Evolutionary conservation across 2,888 invertebrate species (phyloP).

Genomic region (Agonopterix subpropinquella): DNA sequence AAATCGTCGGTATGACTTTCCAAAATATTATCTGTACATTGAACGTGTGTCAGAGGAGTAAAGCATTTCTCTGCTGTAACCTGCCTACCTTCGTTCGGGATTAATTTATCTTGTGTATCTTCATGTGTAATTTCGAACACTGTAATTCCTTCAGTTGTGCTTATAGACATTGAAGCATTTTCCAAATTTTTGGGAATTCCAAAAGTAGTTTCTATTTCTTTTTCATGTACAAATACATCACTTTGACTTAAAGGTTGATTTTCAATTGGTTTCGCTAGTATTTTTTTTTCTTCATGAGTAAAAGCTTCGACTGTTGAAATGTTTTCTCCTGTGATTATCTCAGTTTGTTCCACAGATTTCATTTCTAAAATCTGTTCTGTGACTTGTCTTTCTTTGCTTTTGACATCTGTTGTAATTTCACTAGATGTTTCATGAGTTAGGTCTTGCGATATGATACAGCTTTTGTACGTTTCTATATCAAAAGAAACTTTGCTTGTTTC

Average conservation of each 20-base stretch:
- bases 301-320: slow-evolving; percentile 17
- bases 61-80: slow-evolving; percentile 40
- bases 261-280: slow-evolving; percentile 29
- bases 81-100: slow-evolving; percentile 28
- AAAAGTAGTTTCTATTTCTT: slow-evolving; percentile 32
- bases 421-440: slow-evolving; percentile 58
- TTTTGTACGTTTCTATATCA: slow-evolving; percentile 41
- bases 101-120: slow-evolving; percentile 34
- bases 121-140: slow-evolving; percentile 54
- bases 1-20: slow-evolving; percentile 42
- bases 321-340: slow-evolving; percentile 42
- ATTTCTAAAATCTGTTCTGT: slow-evolving; percentile 41
- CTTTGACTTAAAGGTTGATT: slow-evolving; percentile 38
- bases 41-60: slow-evolving; percentile 48
- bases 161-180: slow-evolving; percentile 36
- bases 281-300: slow-evolving; percentile 22
- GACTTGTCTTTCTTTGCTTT: slow-evolving; percentile 46
- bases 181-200: slow-evolving; percentile 21
- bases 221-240: slow-evolving; percentile 42
- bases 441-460: slow-evolving; percentile 41
- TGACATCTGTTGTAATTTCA: slow-evolving; percentile 36
- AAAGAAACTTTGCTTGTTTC: slow-evolving; percentile 31
- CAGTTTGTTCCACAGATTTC: slow-evolving; percentile 43
- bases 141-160: slow-evolving; percentile 40
- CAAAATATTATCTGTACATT: slow-evolving; percentile 51